Evolutionary conservation across 2,888 invertebrate genomes (phyloP), one percentile per base, ranked within the genome.

Genomic region (Cepaea hortensis): DNA sequence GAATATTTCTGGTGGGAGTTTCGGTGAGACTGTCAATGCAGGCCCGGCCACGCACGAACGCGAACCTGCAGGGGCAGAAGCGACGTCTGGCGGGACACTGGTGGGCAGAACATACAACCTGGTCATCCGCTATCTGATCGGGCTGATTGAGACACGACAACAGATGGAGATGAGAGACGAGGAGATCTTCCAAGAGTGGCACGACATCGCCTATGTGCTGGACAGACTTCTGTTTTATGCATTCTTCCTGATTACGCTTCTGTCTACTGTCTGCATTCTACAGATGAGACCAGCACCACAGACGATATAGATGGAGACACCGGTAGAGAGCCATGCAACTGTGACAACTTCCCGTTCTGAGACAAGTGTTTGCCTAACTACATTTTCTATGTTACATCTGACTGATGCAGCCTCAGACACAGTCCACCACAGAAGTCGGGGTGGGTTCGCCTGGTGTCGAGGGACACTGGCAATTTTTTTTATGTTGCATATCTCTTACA

Each of bases 131-230:
- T 90, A 91, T 18, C 87, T 92, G 68, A 91, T 92, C 35, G 86
- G 89, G 20, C 88, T 91, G 86, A 87, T 93, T 18, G 91, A 91
- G 65, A 87, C 84, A 23, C 90, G 91, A 75, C 91, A 92, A 35
- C 84, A 87, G 4, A 88, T 90, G 15, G 92, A 93, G 72, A 77
- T 90, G 48, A 87, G 89, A 2, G 91, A 92, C 50, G 91, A 91
- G 23, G 87, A 90, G 48, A 89, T 91, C 11, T 92, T 90, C 82
- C 88, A 90, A 62, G 92, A 93, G 89, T 93, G 93, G 93, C 89
- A 91, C 3, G 91, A 93, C 82, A 91, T 92, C 1, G 93, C 93
- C 3, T 91, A 90, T 84, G 92, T 92, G 7, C 87, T 91, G n/a
- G 93, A 93, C 85, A 84, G 93, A 18, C 87, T 92, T 9, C 88